Evolutionary conservation across 2,113 vertebrate genomes (phyloP), one percentile per base, ranked within the genome.

Genomic region (Pteruthius melanotis): DNA sequence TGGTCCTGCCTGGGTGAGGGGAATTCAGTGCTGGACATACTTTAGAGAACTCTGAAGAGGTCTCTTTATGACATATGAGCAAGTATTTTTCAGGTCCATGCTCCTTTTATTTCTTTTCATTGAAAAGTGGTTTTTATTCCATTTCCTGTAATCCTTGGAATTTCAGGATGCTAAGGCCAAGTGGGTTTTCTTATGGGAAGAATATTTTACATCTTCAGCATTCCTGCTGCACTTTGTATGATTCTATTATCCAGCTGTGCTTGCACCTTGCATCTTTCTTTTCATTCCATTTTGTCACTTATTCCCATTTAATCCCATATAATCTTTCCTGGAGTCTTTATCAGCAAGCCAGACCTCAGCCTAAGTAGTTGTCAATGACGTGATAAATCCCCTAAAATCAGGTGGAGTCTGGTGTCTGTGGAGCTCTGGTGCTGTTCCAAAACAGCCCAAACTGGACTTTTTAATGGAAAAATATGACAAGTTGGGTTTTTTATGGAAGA

Each of bases 261-360:
- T 56, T 60, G 15, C 71, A 57, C 60, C 47, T 70, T 77, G 27
- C 54, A 18, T 50, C 35, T 84, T 74, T 74, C 33, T 35, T 69
- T 63, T 26, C 17, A 33, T 63, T 86, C 72, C 19, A 21, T 74
- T 81, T 91, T 65, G 44, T 45, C 57, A 44, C 11, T 78, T 84
- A 50, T 57, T 93, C 64, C 44, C 23, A 6, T 54, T 86, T 81
- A 89, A 89, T 84, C 65, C 42, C 39, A 7, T 17, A 17, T 65
- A 65, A 86, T 81, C 76, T 89, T 90, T 53, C 37, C n/a, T 53
- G 30, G n/a, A 90, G 37, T 31, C 90, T 72, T 78, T 64, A 74
- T 65, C 47, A 61, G 10, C 0, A 1, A 57, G 16, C 27, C n/a
- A 77, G 59, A 77, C 74, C 83, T 83, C 53, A n/a, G 28, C n/a